phyloP scores from a whole-genome alignment of 2,888 invertebrate species.

The Notodonta dromedarius region DNA sequence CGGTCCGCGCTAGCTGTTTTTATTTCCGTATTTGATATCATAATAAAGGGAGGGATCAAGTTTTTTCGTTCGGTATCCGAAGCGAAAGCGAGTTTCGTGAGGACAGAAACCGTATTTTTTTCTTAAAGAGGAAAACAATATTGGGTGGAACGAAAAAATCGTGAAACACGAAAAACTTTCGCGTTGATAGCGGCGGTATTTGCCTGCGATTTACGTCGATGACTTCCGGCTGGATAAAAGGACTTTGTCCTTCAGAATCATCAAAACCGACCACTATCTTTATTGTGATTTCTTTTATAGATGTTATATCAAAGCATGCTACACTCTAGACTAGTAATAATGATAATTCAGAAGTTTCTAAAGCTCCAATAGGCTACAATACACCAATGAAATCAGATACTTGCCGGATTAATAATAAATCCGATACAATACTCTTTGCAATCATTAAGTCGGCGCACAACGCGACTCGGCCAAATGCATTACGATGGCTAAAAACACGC shows the following conservation, averaged over 20 bases:
- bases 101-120: constrained; percentile 2
- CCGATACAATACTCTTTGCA: neutral
- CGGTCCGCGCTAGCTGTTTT: constrained; percentile 27
- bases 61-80: neutral
- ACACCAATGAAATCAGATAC: neutral
- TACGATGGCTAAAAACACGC: constrained; percentile 33
- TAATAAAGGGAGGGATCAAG: constrained; percentile 22
- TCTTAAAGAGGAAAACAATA: constrained; percentile 4
- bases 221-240: neutral
- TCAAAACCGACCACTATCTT: neutral
- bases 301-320: too few relatives aligned
- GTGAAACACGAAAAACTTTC: neutral
- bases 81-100: neutral
- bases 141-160: neutral
- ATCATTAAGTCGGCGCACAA: constrained; percentile 14
- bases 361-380: neutral
- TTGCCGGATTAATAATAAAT: neutral
- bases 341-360: too few relatives aligned
- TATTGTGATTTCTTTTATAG: neutral
- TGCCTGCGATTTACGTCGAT: neutral
- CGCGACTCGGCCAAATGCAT: constrained; percentile 13
- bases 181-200: neutral
- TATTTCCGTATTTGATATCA: constrained; percentile 40
- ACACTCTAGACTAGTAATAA: too few relatives aligned
- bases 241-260: neutral